phyloP scores from a whole-genome alignment of 2,888 invertebrate species.

The Dinocampus coccinellae region DNA sequence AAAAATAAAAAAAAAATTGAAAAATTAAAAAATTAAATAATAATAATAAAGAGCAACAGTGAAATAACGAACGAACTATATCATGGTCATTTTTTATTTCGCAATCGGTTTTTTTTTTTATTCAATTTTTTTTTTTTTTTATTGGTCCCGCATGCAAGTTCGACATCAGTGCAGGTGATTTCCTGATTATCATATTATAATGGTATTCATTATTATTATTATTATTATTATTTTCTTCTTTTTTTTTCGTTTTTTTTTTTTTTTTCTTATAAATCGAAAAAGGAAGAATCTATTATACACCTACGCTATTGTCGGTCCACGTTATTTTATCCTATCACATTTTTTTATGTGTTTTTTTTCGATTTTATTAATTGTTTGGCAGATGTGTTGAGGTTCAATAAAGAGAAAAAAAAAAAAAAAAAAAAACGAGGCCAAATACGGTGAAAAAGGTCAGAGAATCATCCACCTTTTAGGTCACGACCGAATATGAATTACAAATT shows the following conservation, averaged over 20 bases:
- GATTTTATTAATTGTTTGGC: neutral
- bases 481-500: conserved; percentile 68
- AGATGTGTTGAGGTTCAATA: neutral
- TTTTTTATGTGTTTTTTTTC: neutral
- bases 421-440: conserved; percentile 16
- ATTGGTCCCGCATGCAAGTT: neutral
- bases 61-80: neutral
- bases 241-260: too few relatives aligned
- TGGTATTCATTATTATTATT: too few relatives aligned
- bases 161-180: neutral
- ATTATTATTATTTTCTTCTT: too few relatives aligned
- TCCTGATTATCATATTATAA: neutral
- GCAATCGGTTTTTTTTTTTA: neutral
- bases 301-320: neutral
- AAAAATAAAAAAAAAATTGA: neutral
- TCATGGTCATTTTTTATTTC: neutral
- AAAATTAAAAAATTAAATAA: too few relatives aligned
- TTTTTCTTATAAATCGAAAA: neutral
- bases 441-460: conserved; percentile 62
- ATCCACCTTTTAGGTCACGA: conserved; percentile 64
- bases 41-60: too few relatives aligned
- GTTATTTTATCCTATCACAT: neutral
- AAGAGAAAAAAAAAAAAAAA: neutral
- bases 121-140: neutral
- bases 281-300: conserved; percentile 10